Conservation (phyloP, 30 jellyfish, hydroid and myxozoan species). For the Turritopsis rubra region DNA sequence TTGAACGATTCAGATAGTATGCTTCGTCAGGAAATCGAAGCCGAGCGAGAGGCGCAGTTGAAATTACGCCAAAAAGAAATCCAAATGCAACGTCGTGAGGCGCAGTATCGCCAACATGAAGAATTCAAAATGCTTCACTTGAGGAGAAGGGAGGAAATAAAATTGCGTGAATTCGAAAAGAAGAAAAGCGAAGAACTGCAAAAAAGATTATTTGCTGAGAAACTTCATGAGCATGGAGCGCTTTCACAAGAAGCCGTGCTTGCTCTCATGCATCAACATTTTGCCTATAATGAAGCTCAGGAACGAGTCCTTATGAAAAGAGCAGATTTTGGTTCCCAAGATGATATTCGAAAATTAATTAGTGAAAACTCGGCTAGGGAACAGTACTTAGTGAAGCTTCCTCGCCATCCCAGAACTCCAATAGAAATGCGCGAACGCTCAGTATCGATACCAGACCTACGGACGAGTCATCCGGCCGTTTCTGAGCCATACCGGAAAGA, state of each 20-base stretch:
- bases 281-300: neutral
- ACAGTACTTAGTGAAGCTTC: conserved; percentile 17
- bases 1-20: neutral
- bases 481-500: neutral
- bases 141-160: conserved; percentile 17
- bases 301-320: neutral
- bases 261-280: conserved; percentile 3
- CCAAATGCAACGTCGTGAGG: conserved; percentile 13
- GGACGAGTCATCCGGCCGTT: neutral
- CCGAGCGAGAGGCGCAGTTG: conserved; percentile 21
- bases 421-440: conserved; percentile 62
- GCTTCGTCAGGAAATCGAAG: conserved; percentile 10
- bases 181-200: neutral
- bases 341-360: neutral
- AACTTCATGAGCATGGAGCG: conserved; percentile 20
- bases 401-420: conserved; percentile 44
- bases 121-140: neutral
- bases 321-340: conserved; percentile 5
- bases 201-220: conserved; percentile 10
- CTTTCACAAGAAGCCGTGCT: conserved; percentile 21
- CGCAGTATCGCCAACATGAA: conserved; percentile 14
- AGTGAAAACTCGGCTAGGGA: neutral
- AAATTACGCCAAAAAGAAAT: conserved; percentile 2
- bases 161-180: neutral
- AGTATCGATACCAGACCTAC: conserved; percentile 65